phyloP scores from a whole-genome alignment of 2,113 vertebrate genomes.

The Hydropotes inermis region DNA sequence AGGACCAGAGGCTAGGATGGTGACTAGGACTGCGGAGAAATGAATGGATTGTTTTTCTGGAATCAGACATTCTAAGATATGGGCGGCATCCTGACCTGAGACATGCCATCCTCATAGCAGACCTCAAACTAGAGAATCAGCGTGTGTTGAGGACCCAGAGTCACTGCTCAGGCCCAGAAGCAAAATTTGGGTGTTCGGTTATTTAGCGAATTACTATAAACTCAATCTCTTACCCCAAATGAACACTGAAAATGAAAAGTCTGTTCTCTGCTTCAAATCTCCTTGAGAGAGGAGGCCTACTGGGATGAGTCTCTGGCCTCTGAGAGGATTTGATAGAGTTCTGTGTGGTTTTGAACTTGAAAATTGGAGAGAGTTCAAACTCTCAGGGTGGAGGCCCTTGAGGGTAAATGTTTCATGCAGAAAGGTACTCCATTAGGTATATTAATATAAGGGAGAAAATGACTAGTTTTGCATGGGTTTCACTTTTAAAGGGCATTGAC shows the following conservation, averaged over 20 bases:
- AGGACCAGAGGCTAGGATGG: constrained; percentile 15
- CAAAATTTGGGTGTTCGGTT: constrained; percentile 6
- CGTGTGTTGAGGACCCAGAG: background rate
- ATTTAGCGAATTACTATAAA: background rate
- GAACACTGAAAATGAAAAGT: constrained; percentile 25
- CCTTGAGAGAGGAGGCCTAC: background rate
- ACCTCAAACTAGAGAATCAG: background rate
- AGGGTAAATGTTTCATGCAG: constrained; percentile 13
- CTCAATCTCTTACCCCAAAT: constrained; percentile 3
- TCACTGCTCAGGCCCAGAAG: background rate
- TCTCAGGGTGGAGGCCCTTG: background rate
- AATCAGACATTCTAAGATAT: constrained; percentile 27
- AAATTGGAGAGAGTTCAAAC: constrained; percentile 25
- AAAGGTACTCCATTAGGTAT: background rate
- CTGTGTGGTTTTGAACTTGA: constrained; percentile 2
- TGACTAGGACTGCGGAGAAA: background rate
- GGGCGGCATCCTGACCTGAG: background rate
- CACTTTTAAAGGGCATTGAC: constrained; percentile 20
- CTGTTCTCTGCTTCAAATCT: constrained; percentile 16
- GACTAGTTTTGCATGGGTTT: constrained; percentile 11
- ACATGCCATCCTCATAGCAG: background rate
- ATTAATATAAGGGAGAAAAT: background rate
- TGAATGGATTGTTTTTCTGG: constrained; percentile 28
- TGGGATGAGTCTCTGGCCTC: background rate
- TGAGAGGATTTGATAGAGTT: constrained; percentile 39